Percentiles rank a stretch among this genome's conserved stretches.
These are phyloP conservation scores for Uloborus plumipes DNA, from an alignment of 2,888 invertebrate genomes.

Conservation along the genomic window DNA sequence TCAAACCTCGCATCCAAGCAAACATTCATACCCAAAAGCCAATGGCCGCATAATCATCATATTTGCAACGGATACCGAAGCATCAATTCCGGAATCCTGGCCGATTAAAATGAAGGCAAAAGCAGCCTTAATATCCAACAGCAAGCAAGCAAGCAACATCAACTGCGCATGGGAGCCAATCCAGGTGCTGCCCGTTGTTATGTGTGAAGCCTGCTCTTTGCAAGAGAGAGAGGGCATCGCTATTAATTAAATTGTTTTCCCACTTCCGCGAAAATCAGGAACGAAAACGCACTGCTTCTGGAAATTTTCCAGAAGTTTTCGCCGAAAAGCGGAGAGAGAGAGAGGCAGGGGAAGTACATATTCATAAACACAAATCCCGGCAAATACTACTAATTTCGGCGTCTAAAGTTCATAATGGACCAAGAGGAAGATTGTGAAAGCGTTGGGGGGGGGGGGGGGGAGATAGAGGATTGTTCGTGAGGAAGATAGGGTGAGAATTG, in stretches of 20 bases:
- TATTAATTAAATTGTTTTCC: constrained; percentile 62
- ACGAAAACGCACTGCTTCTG: neutral
- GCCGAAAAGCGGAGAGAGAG: neutral
- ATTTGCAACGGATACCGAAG: too few relatives aligned
- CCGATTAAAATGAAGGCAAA: too few relatives aligned
- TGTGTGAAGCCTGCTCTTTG: constrained; percentile 14
- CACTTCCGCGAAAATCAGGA: constrained; percentile 24
- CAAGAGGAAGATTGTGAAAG: constrained; percentile 14
- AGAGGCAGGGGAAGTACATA: constrained; percentile 7
- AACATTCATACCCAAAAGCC: too few relatives aligned
- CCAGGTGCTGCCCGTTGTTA: neutral
- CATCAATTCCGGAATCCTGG: too few relatives aligned
- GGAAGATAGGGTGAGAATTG: constrained; percentile 21
- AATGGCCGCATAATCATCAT: too few relatives aligned
- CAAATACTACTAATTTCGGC: constrained; percentile 41
- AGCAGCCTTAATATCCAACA: too few relatives aligned
- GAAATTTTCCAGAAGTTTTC: constrained; percentile 12
- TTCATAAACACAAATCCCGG: constrained; percentile 11
- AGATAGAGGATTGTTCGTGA: constrained; percentile 14
- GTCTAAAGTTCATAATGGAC: constrained; percentile 30
- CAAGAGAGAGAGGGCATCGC: constrained; percentile 44
- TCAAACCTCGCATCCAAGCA: too few relatives aligned
- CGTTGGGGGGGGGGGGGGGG: neutral
- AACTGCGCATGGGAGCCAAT: constrained; percentile 1
- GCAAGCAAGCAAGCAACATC: neutral